Evolutionary conservation across 2,797 vertebrate species (phyloP).

Genomic region (Sebastolobus altivelis): DNA sequence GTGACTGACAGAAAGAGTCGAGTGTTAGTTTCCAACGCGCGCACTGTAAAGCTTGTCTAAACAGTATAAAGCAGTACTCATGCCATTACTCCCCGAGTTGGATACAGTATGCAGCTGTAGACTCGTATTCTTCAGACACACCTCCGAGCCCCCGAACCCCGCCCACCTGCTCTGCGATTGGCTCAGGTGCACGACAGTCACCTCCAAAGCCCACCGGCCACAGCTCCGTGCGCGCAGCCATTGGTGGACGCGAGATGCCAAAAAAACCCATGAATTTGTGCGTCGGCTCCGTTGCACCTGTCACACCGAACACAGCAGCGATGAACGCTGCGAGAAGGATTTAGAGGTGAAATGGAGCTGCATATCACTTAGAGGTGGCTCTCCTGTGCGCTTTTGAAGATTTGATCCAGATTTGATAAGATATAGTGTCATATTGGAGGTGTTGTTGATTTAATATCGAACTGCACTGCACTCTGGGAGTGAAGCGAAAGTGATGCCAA

Average conservation of each 20-base stretch:
- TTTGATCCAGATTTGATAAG: slow-evolving; percentile 21
- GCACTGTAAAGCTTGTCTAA: slow-evolving; percentile 71
- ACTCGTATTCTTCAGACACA: slow-evolving; percentile 79
- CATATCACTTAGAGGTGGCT: slow-evolving; percentile 26
- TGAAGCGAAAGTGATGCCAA: background rate
- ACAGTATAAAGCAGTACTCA: slow-evolving; percentile 80
- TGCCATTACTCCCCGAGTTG: slow-evolving; percentile 85
- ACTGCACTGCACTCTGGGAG: background rate
- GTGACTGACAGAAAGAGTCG: slow-evolving; percentile 22
- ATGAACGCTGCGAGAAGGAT: slow-evolving; percentile 42
- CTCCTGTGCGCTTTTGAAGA: slow-evolving; percentile 10
- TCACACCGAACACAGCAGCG: slow-evolving; percentile 53
- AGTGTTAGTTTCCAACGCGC: slow-evolving; percentile 66
- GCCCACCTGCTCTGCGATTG: slow-evolving; percentile 77
- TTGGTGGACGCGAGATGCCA: slow-evolving; percentile 65
- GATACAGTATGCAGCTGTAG: slow-evolving; percentile 82
- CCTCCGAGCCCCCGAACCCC: slow-evolving; percentile 73
- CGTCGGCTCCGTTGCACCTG: slow-evolving; percentile 74
- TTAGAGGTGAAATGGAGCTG: slow-evolving; percentile 43
- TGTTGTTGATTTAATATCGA: slow-evolving; percentile 17
- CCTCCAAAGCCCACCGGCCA: slow-evolving; percentile 29
- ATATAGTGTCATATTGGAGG: slow-evolving; percentile 17
- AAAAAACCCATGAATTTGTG: slow-evolving; percentile 55
- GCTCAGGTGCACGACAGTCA: slow-evolving; percentile 67
- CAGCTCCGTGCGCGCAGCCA: slow-evolving; percentile 27